Evolutionary conservation across 2,888 invertebrate species (phyloP), one percentile per base, ranked within the genome.

Genomic region (Eremobia ochroleuca): DNA sequence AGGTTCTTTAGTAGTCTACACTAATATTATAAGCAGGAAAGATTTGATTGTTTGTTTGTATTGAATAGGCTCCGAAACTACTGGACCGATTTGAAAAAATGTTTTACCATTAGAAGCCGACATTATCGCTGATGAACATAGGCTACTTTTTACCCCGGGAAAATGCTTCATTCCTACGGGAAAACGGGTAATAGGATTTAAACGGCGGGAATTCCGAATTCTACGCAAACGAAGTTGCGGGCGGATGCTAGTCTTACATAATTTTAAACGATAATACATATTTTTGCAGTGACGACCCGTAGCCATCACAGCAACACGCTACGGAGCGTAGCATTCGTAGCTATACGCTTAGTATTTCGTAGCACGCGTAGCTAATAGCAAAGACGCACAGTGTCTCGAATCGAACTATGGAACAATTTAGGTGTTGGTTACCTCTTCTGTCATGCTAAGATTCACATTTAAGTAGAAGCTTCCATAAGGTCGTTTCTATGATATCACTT

Each of bases 321-420:
- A 43, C 55, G 62, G 25, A 8, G 52, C 67, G 64, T 59, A 68
- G 83, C 52, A 59, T 6, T 40, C 58, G 67, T 72, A 78, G 37
- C 43, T 0, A 77, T 13, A 2, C 3, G 31, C 83, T 78, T 82
- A 69, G 76, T 55, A 43, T 28, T 11, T 65, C 49, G 71, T 76
- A 76, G 76, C 62, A 34, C 11, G 11, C 49, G 13, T 49, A 64
- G 58, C 81, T 40, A 40, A 34, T 40, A 31, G 66, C 52, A 49
- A 46, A 18, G 18, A 11, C 13, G 34, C 55, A 5, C 9, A 28
- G 4, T n/a, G n/a, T n/a, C n/a, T n/a, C n/a, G 31, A 59, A 59
- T 37, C 18, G 1, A 31, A 77, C 15, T n/a, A 46, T 15, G 13
- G 18, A 64, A 40, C 21, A n/a, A 8, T 72, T 52, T 31, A 9